Evolutionary conservation across 1,140 invertebrate species (phyloP), one percentile per base, ranked within the genome.

Genomic region (Zaprionus tsacasi): DNA sequence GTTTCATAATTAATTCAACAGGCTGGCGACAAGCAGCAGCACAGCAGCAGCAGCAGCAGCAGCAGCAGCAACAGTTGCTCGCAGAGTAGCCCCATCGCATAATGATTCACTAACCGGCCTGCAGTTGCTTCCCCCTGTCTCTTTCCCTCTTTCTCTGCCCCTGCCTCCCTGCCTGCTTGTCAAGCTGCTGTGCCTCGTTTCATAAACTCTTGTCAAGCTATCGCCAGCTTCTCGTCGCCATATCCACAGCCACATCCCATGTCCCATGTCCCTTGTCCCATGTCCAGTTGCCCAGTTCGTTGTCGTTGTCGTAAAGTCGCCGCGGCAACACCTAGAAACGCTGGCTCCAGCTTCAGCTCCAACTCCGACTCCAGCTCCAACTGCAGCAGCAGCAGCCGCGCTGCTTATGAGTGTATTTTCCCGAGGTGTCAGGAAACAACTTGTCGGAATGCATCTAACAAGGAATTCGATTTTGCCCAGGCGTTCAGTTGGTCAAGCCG

Each of bases 401-500:
- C 55, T 48, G 82, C 82, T 87, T 86, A 87, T 86, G 82, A 79
- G 82, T 87, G 82, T 86, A 88, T 87, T 89, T 91, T 91, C 80
- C 78, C 70, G 82, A 91, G 90, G 90, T 91, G 90, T 91, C 90
- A 91, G 90, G 78, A 91, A 90, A 91, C 90, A 91, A 91, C 86
- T 91, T 91, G 90, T 91, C 90, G 90, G 90, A 91, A 91, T 91
- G 85, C 90, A 91, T 91, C 90, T 91, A 91, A 91, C 90, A 91
- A 91, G 89, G 90, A 91, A 91, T 91, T 91, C 85, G 90, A 91
- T 91, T 91, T 91, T 91, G 80, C 86, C 81, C 52, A 55, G 75
- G 60, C 70, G 56, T 64, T 70, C 68, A 69, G 54, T 56, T 65
- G 48, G 60, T 69, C 55, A 68, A 48, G 68, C 68, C 70, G 67